phyloP scores from a whole-genome alignment of 2,113 vertebrate species.

The Dicaeum eximium region DNA sequence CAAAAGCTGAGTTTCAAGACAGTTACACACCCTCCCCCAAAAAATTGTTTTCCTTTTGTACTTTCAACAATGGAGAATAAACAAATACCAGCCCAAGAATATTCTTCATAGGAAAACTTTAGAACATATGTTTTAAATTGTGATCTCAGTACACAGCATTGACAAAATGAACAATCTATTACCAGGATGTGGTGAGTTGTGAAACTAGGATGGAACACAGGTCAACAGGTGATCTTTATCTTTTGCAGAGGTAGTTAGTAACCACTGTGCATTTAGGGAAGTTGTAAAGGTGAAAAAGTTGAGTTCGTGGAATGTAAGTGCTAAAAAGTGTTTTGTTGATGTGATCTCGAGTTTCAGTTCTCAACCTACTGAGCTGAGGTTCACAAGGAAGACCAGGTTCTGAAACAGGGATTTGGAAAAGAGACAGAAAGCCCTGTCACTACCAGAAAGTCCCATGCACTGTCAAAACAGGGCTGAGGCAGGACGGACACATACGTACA shows the following conservation, averaged over 20 bases:
- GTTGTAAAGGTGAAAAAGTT: not conserved
- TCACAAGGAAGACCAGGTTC: not conserved
- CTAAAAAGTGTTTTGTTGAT: not conserved
- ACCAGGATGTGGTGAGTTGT: not conserved
- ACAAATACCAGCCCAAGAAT: not conserved
- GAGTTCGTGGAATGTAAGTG: not conserved
- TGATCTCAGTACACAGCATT: not conserved
- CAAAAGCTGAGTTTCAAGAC: not conserved
- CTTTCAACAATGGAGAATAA: not conserved
- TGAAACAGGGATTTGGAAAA: not conserved
- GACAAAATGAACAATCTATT: not conserved
- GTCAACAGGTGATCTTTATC: not conserved
- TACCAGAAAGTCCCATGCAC: not conserved
- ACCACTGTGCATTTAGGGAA: not conserved
- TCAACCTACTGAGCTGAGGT: not conserved
- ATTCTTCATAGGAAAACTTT: not conserved
- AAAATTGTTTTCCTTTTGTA: not conserved
- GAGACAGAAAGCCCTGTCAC: not conserved
- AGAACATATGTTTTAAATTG: not conserved
- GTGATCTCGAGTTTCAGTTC: not conserved
- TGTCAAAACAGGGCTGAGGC: not conserved
- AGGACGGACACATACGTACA: not conserved
- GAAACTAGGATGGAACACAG: not conserved
- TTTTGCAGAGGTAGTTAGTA: not conserved
- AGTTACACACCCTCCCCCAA: rapidly evolving